Evolutionary conservation across 1,140 invertebrate genomes (phyloP).

Genomic region (Brachionus plicatilis): DNA sequence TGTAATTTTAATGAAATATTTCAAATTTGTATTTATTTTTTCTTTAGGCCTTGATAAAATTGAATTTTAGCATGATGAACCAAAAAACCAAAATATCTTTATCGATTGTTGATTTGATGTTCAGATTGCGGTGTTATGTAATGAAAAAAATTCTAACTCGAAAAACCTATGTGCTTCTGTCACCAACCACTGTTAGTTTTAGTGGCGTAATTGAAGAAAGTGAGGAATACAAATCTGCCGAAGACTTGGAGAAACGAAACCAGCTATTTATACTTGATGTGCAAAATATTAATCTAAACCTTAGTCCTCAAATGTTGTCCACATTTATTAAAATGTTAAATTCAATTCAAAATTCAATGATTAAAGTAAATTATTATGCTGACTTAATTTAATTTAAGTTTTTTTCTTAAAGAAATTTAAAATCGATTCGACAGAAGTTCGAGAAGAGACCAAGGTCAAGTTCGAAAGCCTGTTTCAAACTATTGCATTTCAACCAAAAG

Average conservation of each 20-base stretch:
- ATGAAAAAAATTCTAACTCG: slow-evolving; percentile 8
- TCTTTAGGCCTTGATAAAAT: background rate
- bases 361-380: background rate
- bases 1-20: background rate
- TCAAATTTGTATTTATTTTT: background rate
- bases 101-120: slow-evolving; percentile 6
- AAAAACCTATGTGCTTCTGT: background rate
- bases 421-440: background rate
- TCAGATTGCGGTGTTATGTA: background rate
- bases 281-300: background rate
- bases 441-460: background rate
- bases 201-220: slow-evolving; percentile 23
- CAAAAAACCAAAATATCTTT: slow-evolving; percentile 6
- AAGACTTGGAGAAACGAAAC: background rate
- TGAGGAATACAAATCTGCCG: background rate
- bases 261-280: background rate
- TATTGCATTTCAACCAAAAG: background rate
- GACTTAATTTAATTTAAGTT: background rate
- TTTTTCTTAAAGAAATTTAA: background rate
- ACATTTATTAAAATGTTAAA: background rate
- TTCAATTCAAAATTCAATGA: slow-evolving; percentile 1
- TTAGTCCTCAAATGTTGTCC: background rate
- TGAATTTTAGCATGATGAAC: background rate
- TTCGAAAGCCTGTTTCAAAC: slow-evolving; percentile 8
- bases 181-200: background rate